A percentile compares a stretch with the other conserved stretches of the same genome.
Evolutionary conservation across 2,888 invertebrate genomes (phyloP).

Genomic region (Tenodera sinensis): DNA sequence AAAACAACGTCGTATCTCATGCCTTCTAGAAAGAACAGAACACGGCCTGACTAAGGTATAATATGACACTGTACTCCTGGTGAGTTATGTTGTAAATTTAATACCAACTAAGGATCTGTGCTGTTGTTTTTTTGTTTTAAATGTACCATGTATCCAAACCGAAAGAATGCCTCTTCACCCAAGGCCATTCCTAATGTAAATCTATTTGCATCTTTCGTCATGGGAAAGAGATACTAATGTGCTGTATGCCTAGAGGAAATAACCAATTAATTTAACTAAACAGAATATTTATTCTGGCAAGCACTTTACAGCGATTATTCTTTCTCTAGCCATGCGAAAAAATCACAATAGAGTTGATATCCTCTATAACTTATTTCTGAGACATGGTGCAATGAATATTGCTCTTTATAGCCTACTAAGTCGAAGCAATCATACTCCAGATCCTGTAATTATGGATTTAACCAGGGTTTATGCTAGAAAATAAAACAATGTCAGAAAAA

Average conservation of each 20-base stretch:
- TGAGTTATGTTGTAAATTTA: neutral
- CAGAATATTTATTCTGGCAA: neutral
- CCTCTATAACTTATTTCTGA: neutral
- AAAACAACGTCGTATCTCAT: neutral
- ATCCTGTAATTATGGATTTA: too few relatives aligned
- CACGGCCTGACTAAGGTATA: neutral
- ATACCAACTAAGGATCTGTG: neutral
- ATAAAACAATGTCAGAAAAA: too few relatives aligned
- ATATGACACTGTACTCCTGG: neutral
- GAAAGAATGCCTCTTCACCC: neutral
- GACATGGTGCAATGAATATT: too few relatives aligned
- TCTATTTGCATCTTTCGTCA: neutral
- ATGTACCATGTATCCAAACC: neutral
- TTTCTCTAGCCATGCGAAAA: neutral
- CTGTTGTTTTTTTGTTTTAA: neutral
- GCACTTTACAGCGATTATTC: neutral
- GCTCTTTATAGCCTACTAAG: too few relatives aligned
- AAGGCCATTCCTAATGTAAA: neutral
- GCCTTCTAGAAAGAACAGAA: neutral
- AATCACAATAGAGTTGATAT: neutral
- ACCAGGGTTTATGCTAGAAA: too few relatives aligned
- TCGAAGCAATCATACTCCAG: too few relatives aligned
- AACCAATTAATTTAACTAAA: neutral
- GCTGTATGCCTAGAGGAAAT: neutral
- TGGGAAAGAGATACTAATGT: neutral